These are phyloP conservation scores for Punctoribates punctum DNA, from an alignment of 2,888 invertebrate species.

Conservation along the genomic window DNA sequence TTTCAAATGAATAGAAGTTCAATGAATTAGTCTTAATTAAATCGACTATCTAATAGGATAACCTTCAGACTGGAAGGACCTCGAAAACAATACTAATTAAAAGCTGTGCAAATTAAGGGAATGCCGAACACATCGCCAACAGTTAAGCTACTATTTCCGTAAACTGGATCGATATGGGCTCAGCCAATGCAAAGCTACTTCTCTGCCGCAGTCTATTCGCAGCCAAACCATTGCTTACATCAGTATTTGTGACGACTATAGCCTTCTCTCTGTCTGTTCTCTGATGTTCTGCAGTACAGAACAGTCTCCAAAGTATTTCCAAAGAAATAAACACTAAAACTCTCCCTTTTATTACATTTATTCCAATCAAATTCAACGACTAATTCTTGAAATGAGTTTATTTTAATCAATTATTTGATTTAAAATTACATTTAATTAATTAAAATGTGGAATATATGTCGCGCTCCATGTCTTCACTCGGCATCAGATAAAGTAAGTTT, in stretches of 20 bases:
- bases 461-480: conserved; percentile 22
- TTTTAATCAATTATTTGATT: not conserved
- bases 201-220: conserved; percentile 28
- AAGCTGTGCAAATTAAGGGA: no score
- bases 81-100: no score
- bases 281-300: not conserved
- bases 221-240: not conserved
- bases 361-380: no score
- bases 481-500: conserved; percentile 26
- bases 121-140: no score
- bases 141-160: not conserved
- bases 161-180: conserved; percentile 26
- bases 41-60: no score
- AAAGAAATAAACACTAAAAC: no score
- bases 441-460: conserved; percentile 36
- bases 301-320: no score
- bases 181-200: conserved; percentile 22
- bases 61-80: no score
- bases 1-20: no score
- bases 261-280: not conserved
- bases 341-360: no score
- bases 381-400: not conserved
- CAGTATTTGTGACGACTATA: not conserved
- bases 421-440: not conserved
- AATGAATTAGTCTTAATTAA: no score